These are phyloP conservation scores for Anseranas semipalmata DNA, from an alignment of 2,113 vertebrate species.

Conservation along the genomic window DNA sequence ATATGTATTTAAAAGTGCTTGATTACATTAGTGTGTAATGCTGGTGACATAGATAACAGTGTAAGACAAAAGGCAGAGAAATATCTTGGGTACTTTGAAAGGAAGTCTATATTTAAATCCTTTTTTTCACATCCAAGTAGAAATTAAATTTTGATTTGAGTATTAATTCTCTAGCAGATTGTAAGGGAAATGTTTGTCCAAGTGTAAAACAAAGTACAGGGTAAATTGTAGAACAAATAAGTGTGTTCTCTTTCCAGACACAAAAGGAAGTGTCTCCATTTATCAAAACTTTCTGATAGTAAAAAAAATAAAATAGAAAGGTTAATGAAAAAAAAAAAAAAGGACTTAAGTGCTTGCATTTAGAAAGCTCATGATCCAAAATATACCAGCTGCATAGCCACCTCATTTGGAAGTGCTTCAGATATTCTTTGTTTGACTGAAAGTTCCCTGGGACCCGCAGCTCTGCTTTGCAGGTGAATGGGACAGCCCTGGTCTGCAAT, in stretches of 20 bases:
- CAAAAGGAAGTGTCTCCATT: neutral
- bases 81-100: neutral
- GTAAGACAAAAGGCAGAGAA: neutral
- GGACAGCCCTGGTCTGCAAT: neutral
- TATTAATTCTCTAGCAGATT: neutral
- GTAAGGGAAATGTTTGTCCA: neutral
- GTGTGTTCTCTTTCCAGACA: neutral
- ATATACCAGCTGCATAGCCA: neutral
- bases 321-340: neutral
- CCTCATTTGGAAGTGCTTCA: neutral
- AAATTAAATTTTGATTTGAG: neutral
- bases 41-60: neutral
- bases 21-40: neutral
- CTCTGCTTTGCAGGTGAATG: neutral
- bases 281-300: neutral
- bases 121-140: neutral
- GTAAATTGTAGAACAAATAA: neutral
- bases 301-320: neutral
- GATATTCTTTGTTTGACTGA: neutral
- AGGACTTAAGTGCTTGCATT: neutral
- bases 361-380: neutral
- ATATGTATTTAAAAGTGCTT: neutral
- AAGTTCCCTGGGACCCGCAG: neutral
- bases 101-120: neutral
- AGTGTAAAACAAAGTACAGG: neutral